Evolutionary conservation across 2,113 vertebrate genomes (phyloP), one percentile per base, ranked within the genome.

Genomic region (Origma solitaria): DNA sequence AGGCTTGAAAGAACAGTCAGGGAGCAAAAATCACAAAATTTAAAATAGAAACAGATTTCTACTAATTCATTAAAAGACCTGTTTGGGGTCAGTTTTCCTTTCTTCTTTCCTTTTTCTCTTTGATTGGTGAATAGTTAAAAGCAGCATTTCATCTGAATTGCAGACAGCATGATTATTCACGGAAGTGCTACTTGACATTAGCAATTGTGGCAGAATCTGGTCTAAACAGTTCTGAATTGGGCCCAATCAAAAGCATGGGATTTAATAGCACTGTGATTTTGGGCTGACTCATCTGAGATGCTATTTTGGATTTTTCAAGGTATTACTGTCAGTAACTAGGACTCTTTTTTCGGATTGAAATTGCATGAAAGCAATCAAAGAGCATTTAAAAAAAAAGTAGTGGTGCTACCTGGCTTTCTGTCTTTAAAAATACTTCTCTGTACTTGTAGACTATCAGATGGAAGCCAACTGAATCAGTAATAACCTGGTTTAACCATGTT

Each of bases 251-350:
- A 94, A 62, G 40, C 78, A 92, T 79, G 53, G 77, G 49, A 92
- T 92, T 94, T 95, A 97, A 96, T 92, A 91, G 91, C 14, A 1
- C 92, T 82, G 69, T 95, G 94, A 92, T 93, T 95, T 96, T 62
- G 50, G 86, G 89, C 86, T 96, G 95, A 96, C 94, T 96, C 95
- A 96, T 89, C 83, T 69, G 81, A 82, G 79, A 84, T 84, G 86
- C 69, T 96, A 94, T 95, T 97, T 96, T 95, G 22, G 95, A 89
- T 92, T 92, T 97, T 95, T 92, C 69, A 89, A 95, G 95, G 94
- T 94, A 79, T 95, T 96, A 60, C 89, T 95, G 81, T 83, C 91
- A 84, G 69, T 88, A 94, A 62, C 68, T 45, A 66, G 56, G 50
- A 78, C 69, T 45, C 54, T n/a, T 93, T 91, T 92, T 86, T 89